Percentiles rank a stretch among this genome's conserved stretches.
These are phyloP conservation scores for Lytechinus variegatus DNA, from an alignment of 35 echinoderm and acorn worm species.

Conservation along the genomic window DNA sequence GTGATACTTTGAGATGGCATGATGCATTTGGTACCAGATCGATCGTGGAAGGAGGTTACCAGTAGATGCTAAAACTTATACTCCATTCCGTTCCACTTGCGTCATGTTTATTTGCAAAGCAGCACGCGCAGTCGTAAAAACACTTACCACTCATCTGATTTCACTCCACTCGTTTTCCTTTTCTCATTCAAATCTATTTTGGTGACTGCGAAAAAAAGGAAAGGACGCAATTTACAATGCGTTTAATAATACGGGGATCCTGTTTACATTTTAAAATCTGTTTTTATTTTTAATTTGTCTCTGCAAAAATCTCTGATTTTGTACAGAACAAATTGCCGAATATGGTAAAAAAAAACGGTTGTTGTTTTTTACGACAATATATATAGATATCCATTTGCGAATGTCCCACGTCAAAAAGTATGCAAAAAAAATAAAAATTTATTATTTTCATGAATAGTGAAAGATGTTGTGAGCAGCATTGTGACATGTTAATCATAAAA, in stretches of 20 bases:
- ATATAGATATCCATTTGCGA: too few relatives aligned
- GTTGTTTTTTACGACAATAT: too few relatives aligned
- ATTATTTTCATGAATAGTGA: too few relatives aligned
- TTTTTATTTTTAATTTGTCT: not conserved
- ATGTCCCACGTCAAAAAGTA: too few relatives aligned
- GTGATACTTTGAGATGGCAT: not conserved
- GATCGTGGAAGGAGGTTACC: not conserved
- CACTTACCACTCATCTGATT: not conserved
- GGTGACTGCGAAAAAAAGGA: not conserved
- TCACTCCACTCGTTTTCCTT: not conserved
- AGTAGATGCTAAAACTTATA: not conserved
- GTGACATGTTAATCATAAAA: too few relatives aligned
- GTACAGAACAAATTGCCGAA: too few relatives aligned
- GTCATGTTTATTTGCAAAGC: conserved; percentile 18
- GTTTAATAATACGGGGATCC: not conserved
- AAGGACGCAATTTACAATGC: not conserved
- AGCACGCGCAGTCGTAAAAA: not conserved
- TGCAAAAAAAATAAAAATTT: too few relatives aligned
- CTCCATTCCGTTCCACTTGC: not conserved
- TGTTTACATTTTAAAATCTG: not conserved
- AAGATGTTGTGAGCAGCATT: too few relatives aligned
- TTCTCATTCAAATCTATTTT: not conserved
- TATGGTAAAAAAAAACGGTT: too few relatives aligned
- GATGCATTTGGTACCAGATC: not conserved
- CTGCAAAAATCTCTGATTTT: not conserved